These are phyloP conservation scores for Carduelis carduelis DNA, from an alignment of 2,797 vertebrate genomes.

Conservation along the genomic window DNA sequence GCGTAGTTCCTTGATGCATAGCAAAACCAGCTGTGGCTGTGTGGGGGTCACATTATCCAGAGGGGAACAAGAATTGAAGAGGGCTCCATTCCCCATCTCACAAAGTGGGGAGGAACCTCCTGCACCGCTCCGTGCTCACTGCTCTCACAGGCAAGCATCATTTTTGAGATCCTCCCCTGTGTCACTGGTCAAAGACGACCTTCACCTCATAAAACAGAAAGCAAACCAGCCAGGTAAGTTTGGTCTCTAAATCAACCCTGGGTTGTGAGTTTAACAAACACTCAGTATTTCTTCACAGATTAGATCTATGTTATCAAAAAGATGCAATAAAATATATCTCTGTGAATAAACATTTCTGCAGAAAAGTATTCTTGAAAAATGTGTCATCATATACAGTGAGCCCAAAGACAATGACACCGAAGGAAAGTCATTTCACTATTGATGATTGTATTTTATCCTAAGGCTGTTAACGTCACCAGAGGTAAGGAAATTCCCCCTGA, in stretches of 20 bases:
- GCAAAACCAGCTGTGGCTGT: not conserved
- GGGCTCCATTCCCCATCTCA: accelerated
- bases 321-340: not conserved
- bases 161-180: not conserved
- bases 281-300: not conserved
- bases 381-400: not conserved
- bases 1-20: not conserved
- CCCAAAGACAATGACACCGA: accelerated
- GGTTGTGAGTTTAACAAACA: not conserved
- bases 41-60: not conserved
- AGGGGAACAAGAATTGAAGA: not conserved
- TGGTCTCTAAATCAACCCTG: not conserved
- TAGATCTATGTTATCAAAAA: not conserved
- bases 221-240: not conserved
- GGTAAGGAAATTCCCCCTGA: not conserved
- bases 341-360: not conserved
- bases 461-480: not conserved
- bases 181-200: not conserved
- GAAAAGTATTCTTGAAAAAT: not conserved
- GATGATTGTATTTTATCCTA: not conserved
- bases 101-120: not conserved
- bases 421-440: not conserved
- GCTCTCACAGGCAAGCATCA: accelerated
- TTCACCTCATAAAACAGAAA: not conserved
- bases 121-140: not conserved